Percentiles rank a stretch among this genome's conserved stretches.
These are phyloP conservation scores for Thaleichthys pacificus DNA, from an alignment of 2,797 vertebrate genomes.

Conservation along the genomic window DNA sequence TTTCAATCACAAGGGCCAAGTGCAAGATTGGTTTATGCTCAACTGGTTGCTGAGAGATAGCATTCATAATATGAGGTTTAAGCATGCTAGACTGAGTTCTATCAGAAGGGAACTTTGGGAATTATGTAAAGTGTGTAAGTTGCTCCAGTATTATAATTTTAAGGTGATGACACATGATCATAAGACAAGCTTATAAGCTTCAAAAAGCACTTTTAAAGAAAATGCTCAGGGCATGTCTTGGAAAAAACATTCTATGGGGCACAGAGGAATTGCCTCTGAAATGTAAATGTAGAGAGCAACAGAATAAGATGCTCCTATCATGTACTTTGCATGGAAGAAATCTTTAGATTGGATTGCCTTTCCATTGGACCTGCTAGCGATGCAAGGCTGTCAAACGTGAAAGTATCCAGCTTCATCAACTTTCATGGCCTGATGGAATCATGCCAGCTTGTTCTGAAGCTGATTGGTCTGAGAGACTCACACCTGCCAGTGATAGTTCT, in stretches of 20 bases:
- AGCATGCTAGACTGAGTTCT: conserved; percentile 46
- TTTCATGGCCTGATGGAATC: conserved; percentile 29
- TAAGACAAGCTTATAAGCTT: neutral
- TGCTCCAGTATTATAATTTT: conserved; percentile 13
- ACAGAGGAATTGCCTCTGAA: conserved; percentile 37
- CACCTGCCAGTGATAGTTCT: conserved; percentile 30
- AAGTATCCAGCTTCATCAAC: conserved; percentile 38
- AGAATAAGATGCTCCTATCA: conserved; percentile 34
- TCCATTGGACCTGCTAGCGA: conserved; percentile 21
- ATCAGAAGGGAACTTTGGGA: conserved; percentile 46
- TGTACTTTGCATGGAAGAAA: conserved; percentile 20
- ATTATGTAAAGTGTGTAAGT: conserved; percentile 40
- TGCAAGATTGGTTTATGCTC: conserved; percentile 61
- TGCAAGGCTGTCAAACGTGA: conserved; percentile 32
- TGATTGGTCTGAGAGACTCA: conserved; percentile 17
- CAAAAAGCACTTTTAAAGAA: conserved; percentile 13
- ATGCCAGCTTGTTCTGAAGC: conserved; percentile 20
- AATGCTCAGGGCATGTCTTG: neutral
- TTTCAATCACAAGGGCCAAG: conserved; percentile 60
- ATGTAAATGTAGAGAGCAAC: conserved; percentile 36
- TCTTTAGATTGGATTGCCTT: conserved; percentile 35
- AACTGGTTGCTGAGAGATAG: conserved; percentile 55
- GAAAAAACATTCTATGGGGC: conserved; percentile 16
- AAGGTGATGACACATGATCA: neutral
- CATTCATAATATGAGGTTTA: conserved; percentile 56